These are phyloP conservation scores for Capreolus pygargus DNA, from an alignment of 2,113 vertebrate species.

Conservation along the genomic window DNA sequence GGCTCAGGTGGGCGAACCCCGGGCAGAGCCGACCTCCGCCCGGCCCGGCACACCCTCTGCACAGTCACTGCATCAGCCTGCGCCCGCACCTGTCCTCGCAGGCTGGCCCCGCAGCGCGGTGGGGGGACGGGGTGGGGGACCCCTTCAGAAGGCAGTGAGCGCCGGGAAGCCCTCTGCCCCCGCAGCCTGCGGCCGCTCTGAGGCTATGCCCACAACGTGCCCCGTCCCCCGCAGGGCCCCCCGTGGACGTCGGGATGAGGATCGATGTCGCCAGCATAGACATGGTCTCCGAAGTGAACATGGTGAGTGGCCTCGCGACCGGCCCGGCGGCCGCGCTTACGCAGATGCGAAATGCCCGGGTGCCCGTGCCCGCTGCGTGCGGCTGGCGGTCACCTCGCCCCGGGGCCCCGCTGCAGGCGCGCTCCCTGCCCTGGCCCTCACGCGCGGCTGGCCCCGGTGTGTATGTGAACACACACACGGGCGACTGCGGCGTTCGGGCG, in stretches of 20 bases:
- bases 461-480: not conserved
- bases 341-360: slow-evolving; percentile 53
- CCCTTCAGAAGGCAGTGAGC: not conserved
- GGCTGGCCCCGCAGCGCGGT: not conserved
- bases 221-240: slow-evolving; percentile 82
- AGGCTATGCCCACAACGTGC: not conserved
- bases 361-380: slow-evolving; percentile 20
- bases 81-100: slow-evolving; percentile 49
- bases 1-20: slow-evolving; percentile 24
- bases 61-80: slow-evolving; percentile 55
- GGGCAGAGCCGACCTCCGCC: not conserved
- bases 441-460: not conserved
- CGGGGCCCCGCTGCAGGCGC: not conserved
- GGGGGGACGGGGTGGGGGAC: not conserved
- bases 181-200: not conserved
- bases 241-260: slow-evolving; percentile 94
- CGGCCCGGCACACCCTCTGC: slow-evolving; percentile 56
- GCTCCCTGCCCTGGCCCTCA: not conserved
- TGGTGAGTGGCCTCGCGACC: slow-evolving; percentile 86
- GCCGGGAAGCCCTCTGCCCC: not conserved
- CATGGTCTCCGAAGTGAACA: slow-evolving; percentile 96
- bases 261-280: slow-evolving; percentile 95
- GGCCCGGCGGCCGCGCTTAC: slow-evolving; percentile 3
- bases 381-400: slow-evolving; percentile 34
- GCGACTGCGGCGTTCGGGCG: slow-evolving; percentile 7